phyloP scores from a whole-genome alignment of 2,888 invertebrate genomes.

The Phanerotoma sp. region DNA sequence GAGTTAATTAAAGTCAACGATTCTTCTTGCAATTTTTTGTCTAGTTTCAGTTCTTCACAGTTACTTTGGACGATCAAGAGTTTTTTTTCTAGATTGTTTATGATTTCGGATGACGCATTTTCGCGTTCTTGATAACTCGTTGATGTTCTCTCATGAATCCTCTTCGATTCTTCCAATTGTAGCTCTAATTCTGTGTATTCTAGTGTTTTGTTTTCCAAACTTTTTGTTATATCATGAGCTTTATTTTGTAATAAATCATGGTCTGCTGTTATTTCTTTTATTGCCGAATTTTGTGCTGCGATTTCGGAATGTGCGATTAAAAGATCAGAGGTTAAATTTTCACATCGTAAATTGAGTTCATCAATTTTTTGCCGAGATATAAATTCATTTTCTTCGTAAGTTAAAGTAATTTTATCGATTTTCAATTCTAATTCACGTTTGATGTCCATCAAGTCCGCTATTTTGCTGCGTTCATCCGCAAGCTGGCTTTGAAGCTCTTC shows the following conservation, averaged over 20 bases:
- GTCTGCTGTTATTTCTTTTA: conserved; percentile 1
- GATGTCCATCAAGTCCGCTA: conserved; percentile 25
- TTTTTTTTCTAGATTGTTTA: conserved; percentile 19
- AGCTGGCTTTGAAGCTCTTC: conserved; percentile 44
- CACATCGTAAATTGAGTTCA: neutral
- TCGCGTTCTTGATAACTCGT: conserved; percentile 10
- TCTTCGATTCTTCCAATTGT: conserved; percentile 10
- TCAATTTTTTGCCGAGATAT: conserved; percentile 1
- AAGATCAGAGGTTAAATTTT: neutral
- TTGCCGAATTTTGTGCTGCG: neutral
- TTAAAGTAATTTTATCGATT: conserved; percentile 5
- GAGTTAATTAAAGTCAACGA: conserved; percentile 28
- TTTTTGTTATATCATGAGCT: conserved; percentile 2
- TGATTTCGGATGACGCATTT: conserved; percentile 13
- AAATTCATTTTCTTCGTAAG: neutral
- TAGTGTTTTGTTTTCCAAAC: conserved; percentile 3
- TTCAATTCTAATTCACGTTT: conserved; percentile 13
- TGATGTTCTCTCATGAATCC: conserved; percentile 8
- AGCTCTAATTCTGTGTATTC: neutral
- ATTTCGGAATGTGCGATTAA: neutral
- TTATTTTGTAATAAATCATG: conserved; percentile 1
- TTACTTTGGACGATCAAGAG: conserved; percentile 29
- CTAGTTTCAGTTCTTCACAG: conserved; percentile 27
- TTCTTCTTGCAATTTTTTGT: conserved; percentile 38
- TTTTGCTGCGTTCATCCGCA: conserved; percentile 43